phyloP scores from a whole-genome alignment of 2,888 invertebrate species.

The Agrochola circellaris region DNA sequence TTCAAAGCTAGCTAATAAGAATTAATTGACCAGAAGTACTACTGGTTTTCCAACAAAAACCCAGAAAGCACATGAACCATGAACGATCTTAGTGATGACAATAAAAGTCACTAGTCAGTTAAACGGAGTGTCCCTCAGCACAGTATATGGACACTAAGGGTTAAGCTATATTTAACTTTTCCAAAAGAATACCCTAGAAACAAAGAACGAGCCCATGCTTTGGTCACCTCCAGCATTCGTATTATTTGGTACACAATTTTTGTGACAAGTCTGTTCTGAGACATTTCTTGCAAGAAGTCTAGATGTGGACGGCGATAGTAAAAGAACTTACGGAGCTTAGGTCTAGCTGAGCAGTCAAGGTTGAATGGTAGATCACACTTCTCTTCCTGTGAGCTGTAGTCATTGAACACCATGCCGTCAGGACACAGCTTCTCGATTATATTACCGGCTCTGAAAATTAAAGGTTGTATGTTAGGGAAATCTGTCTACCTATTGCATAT shows the following conservation, averaged over 20 bases:
- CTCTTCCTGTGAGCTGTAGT: constrained; percentile 95
- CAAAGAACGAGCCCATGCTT: neutral
- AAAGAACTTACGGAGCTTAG: constrained; percentile 94
- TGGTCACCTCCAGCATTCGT: neutral
- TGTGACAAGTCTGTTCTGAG: neutral
- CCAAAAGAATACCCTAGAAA: neutral
- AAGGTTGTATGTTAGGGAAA: neutral
- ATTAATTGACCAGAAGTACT: neutral
- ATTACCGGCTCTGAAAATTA: constrained; percentile 91
- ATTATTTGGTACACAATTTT: neutral
- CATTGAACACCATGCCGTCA: constrained; percentile 97
- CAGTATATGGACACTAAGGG: neutral
- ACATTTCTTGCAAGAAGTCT: neutral
- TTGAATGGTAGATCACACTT: constrained; percentile 97
- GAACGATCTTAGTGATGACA: neutral
- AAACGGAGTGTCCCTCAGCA: neutral
- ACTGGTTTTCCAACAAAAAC: neutral
- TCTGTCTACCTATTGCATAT: no score
- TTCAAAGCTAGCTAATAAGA: neutral
- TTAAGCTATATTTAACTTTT: neutral
- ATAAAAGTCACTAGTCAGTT: neutral
- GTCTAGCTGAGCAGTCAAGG: constrained; percentile 95
- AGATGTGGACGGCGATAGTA: neutral
- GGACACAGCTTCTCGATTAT: constrained; percentile 95
- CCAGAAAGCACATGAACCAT: neutral